Evolutionary conservation across 2,797 vertebrate species (phyloP), one percentile per base, ranked within the genome.

Genomic region (Triplophysa yarkandensis): DNA sequence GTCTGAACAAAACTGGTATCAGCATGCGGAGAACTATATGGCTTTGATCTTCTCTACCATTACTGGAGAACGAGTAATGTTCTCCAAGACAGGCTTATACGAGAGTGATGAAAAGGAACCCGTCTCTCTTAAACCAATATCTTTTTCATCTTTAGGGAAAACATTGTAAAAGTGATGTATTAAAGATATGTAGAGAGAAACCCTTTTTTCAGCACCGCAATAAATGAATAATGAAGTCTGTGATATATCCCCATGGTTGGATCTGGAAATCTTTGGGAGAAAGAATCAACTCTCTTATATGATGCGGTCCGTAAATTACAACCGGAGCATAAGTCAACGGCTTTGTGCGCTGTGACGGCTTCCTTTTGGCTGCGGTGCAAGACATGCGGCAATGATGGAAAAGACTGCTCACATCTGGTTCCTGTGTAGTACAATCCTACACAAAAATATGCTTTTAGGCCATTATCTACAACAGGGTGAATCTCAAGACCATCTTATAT

Each of bases 241-340:
- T 43, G 44, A 72, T 64, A 72, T 72, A 63, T 72, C 70, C 70
- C 70, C 60, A 54, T 63, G 70, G 70, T 43, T 62, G 60, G 34
- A 54, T 52, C 34, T 34, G 11, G 44, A 71, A 48, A 71, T 21
- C 57, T 10, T 30, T 62, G 70, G 10, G 25, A 0, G 32, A 27
- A 27, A 65, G 55, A 39, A 30, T 30, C 21, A 52, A 39, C 58
- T 16, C 46, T 72, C 23, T 21, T 72, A 39, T 11, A 62, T 27
- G 32, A 72, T 23, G 4, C 28, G 13, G 41, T 36, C 52, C 34
- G 55, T 71, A 71, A 61, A 71, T 61, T 71, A 64, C 60, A 72
- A 58, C 23, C 34, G 39, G 60, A 63, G 60, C 70, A 63, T 16
- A 21, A 27, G 57, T 23, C 32, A 28, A 41, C 19, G 32, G 39